A percentile compares a stretch with the other conserved stretches of the same genome.
Evolutionary conservation across 35 echinoderm and acorn worm species (phyloP).

Genomic region (Apostichopus californicus): DNA sequence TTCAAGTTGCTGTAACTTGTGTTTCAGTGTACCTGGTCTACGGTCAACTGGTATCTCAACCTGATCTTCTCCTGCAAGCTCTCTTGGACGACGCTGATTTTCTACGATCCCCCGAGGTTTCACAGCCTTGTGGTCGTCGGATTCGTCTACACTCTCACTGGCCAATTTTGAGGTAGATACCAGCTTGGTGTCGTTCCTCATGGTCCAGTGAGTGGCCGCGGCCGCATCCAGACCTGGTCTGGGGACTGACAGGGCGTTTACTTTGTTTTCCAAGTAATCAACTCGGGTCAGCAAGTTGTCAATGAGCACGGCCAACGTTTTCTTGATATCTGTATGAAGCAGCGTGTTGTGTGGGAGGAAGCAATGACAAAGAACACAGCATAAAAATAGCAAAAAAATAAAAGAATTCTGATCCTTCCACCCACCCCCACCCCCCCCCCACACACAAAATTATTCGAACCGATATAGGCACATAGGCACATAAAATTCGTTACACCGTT

Average conservation of each 20-base stretch:
- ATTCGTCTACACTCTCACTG: background rate
- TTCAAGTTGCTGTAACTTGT: too few relatives aligned
- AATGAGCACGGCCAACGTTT: slow-evolving; percentile 35
- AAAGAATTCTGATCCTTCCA: too few relatives aligned
- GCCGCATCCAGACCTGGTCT: background rate
- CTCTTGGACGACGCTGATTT: background rate
- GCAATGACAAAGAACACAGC: too few relatives aligned
- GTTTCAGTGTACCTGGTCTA: background rate
- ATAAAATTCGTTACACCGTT: too few relatives aligned
- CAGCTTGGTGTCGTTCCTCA: too few relatives aligned
- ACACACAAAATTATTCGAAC: too few relatives aligned
- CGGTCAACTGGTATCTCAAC: background rate
- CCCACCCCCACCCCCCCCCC: too few relatives aligned
- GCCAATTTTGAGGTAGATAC: background rate
- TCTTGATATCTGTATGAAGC: slow-evolving; percentile 34
- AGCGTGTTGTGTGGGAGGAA: background rate
- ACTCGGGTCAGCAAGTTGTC: slow-evolving; percentile 34
- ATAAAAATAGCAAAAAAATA: too few relatives aligned
- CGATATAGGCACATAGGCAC: too few relatives aligned
- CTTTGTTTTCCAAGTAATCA: slow-evolving; percentile 23
- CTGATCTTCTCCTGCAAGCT: background rate
- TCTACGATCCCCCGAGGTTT: background rate
- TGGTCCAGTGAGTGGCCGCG: background rate
- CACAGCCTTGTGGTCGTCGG: background rate
- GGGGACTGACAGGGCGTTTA: background rate